These are phyloP conservation scores for Cygnus olor DNA, from an alignment of 2,797 vertebrate species.

Conservation along the genomic window DNA sequence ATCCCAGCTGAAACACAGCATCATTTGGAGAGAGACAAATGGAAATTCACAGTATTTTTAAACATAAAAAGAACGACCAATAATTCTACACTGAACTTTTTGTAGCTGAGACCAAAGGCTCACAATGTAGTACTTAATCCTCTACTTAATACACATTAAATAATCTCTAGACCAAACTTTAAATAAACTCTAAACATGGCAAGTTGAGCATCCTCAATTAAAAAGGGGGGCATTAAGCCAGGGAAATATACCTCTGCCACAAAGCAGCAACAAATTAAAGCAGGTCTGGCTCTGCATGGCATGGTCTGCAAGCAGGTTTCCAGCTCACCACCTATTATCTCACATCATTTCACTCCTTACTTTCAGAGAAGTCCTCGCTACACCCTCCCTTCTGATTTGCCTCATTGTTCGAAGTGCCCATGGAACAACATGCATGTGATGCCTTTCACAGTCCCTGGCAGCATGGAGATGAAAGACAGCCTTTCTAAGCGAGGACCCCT, in stretches of 20 bases:
- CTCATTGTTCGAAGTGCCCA: neutral
- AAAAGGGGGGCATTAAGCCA: neutral
- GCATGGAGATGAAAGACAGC: conserved; percentile 50
- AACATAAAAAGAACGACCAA: neutral
- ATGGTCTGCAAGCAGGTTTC: neutral
- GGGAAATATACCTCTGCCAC: neutral
- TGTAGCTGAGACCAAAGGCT: neutral
- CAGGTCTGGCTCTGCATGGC: neutral
- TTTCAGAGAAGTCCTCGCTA: neutral
- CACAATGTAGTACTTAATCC: neutral
- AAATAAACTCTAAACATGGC: neutral
- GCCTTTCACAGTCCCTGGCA: conserved; percentile 44
- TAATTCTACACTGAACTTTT: neutral
- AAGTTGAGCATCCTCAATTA: neutral
- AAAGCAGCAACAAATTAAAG: neutral
- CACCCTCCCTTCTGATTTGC: conserved; percentile 1
- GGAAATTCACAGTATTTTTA: neutral
- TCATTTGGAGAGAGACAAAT: neutral
- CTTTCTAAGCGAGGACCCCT: conserved; percentile 14
- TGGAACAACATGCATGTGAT: neutral
- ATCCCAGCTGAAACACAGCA: neutral
- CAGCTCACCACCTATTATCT: neutral
- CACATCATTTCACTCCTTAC: neutral
- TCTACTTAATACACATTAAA: neutral
- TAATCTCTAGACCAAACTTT: neutral